Evolutionary conservation across 92 coral and sea anemone species (phyloP).

Genomic region (Zoanthus gigantus): DNA sequence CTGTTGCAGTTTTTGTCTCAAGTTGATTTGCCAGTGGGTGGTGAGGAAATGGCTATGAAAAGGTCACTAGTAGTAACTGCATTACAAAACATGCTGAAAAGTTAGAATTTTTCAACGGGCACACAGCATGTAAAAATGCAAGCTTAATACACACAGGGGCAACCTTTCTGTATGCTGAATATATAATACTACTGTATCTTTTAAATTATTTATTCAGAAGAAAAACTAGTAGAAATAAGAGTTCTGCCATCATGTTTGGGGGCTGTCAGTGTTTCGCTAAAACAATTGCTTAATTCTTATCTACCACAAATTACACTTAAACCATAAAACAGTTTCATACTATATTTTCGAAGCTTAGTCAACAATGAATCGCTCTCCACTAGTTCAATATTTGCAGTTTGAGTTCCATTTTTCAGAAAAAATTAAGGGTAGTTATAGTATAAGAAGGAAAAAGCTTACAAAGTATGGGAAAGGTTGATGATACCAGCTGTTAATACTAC

Average conservation of each 20-base stretch:
- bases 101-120: slow-evolving; percentile 38
- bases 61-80: slow-evolving; percentile 34
- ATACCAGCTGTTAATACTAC: background rate
- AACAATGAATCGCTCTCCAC: slow-evolving; percentile 7
- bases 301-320: background rate
- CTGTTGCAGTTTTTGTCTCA: background rate
- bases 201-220: background rate
- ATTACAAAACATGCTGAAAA: slow-evolving; percentile 42
- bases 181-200: background rate
- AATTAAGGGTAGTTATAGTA: background rate
- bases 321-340: slow-evolving; percentile 7
- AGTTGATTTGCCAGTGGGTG: slow-evolving; percentile 7
- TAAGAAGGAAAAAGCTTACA: slow-evolving; percentile 6
- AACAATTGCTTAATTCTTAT: background rate
- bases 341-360: background rate
- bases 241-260: background rate
- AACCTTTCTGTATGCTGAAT: background rate
- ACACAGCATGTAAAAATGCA: slow-evolving; percentile 34
- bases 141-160: background rate
- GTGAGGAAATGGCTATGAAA: background rate
- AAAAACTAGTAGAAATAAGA: background rate
- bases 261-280: background rate
- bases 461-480: slow-evolving; percentile 3
- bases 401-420: background rate
- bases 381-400: background rate